Base-by-base conservation (phyloP, 2,797 vertebrate species). In the Danio aesculapii region DNA sequence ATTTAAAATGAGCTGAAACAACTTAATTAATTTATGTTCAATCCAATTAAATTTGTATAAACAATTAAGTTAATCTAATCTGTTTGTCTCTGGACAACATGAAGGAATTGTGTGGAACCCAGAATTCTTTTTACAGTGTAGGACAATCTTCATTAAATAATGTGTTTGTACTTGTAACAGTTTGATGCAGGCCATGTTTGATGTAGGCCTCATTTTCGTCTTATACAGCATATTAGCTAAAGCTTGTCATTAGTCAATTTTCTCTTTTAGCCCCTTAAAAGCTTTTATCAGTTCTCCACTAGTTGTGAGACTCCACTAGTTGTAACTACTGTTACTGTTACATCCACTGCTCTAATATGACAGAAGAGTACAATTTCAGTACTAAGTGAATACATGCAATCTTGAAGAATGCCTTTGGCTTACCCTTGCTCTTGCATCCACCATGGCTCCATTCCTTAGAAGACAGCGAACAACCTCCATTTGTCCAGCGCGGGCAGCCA, bases 391-490 rank as follows among this genome's bases (percentile, higher is more conserved):
- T n/a, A 44, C 16, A 17, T 71, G 19, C 66, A 58, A 13, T 58
- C 6, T 57, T 61, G 59, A 19, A 43, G 44, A 30, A 44, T 30
- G 44, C 17, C n/a, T 13, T 46, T 82, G 59, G 92, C 95, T 92
- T 92, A 99, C 98, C 96, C 98, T 95, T 39, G 98, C 98, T 90
- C 95, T 94, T 69, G 98, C 97, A 58, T 99, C 98, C 9, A 99
- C 98, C 49, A 97, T 92, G 0, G 98, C 98, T 52, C 97, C 98
- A 0, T 99, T 99, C 89, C 98, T 96, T 87, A 99, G 93, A 77
- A 99, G 94, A 90, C 98, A 99, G 16, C 98, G 93, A 76, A 99
- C 98, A 47, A 99, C 98, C 92, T 99, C 98, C 88, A 99, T 96
- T 91, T 99, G 98, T 17, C 98, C 98, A 0, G 98, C 98, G n/a